Evolutionary conservation across 1,140 invertebrate genomes (phyloP).

Genomic region (Dysdera silvatica): DNA sequence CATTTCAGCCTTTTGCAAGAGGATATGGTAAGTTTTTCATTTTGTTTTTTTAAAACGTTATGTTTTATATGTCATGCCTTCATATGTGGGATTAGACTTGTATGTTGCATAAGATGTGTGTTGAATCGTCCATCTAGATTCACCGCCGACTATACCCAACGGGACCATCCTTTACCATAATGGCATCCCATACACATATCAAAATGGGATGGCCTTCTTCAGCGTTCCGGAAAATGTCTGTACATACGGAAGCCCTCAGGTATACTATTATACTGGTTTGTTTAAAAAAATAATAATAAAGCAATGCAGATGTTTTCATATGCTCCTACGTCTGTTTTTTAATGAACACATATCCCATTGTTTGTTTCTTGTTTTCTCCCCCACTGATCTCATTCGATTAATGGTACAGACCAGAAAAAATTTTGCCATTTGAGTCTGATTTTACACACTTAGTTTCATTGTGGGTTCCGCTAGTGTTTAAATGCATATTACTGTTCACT

Average conservation of each 20-base stretch:
- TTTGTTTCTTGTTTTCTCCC: too few relatives aligned
- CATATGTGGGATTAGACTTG: neutral
- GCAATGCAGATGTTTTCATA: too few relatives aligned
- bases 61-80: neutral
- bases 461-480: too few relatives aligned
- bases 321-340: too few relatives aligned
- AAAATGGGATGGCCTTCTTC: constrained; percentile 55
- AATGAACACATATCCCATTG: too few relatives aligned
- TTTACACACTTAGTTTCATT: too few relatives aligned
- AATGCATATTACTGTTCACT: too few relatives aligned
- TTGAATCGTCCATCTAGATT: constrained; percentile 21
- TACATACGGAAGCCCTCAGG: constrained; percentile 26
- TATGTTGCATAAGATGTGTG: neutral
- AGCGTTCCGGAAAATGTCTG: constrained; percentile 25
- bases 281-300: too few relatives aligned
- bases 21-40: constrained; percentile 15
- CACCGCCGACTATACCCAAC: constrained; percentile 45
- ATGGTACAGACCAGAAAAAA: too few relatives aligned
- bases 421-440: too few relatives aligned
- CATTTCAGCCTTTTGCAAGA: constrained; percentile 24
- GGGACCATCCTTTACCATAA: constrained; percentile 53
- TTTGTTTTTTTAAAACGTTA: neutral
- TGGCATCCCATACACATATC: constrained; percentile 51
- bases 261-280: too few relatives aligned
- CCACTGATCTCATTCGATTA: too few relatives aligned